These are phyloP conservation scores for Aleiodes alternator DNA, from an alignment of 2,888 invertebrate species.

Conservation along the genomic window DNA sequence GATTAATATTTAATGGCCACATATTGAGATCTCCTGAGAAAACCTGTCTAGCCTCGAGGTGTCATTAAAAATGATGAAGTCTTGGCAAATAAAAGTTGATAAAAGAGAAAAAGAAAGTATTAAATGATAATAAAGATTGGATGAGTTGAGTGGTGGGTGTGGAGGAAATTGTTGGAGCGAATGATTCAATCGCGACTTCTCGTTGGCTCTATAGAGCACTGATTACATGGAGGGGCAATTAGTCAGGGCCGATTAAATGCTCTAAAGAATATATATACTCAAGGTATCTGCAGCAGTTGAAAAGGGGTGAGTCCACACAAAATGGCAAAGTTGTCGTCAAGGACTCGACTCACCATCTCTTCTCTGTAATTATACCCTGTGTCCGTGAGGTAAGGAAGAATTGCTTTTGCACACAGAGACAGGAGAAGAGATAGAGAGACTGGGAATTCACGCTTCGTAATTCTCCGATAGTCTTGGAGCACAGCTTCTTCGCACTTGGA, in stretches of 20 bases:
- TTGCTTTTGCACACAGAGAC: constrained; percentile 20
- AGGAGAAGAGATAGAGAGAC: constrained; percentile 8
- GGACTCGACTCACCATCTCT: constrained; percentile 44
- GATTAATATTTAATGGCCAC: constrained; percentile 46
- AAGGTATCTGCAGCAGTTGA: constrained; percentile 26
- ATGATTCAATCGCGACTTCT: constrained; percentile 30
- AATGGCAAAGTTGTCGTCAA: constrained; percentile 37
- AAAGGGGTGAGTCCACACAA: constrained; percentile 37
- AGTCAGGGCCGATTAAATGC: constrained; percentile 46
- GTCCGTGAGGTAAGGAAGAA: constrained; percentile 35
- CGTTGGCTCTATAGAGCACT: constrained; percentile 37
- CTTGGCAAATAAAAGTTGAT: constrained; percentile 9
- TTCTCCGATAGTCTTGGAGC: constrained; percentile 34
- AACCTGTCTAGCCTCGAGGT: background rate
- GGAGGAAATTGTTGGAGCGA: background rate
- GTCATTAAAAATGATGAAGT: constrained; percentile 37
- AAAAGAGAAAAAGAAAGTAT: constrained; percentile 1
- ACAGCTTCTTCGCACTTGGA: constrained; percentile 7
- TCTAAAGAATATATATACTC: constrained; percentile 30
- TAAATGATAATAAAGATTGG: constrained; percentile 20
- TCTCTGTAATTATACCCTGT: constrained; percentile 37
- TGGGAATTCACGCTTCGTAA: constrained; percentile 41
- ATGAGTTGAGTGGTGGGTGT: constrained; percentile 1
- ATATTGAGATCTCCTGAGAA: constrained; percentile 17
- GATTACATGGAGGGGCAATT: constrained; percentile 48